A percentile compares a stretch with the other conserved stretches of the same genome.
Conservation (phyloP, 2,797 vertebrate species). For the Miichthys miiuy region DNA sequence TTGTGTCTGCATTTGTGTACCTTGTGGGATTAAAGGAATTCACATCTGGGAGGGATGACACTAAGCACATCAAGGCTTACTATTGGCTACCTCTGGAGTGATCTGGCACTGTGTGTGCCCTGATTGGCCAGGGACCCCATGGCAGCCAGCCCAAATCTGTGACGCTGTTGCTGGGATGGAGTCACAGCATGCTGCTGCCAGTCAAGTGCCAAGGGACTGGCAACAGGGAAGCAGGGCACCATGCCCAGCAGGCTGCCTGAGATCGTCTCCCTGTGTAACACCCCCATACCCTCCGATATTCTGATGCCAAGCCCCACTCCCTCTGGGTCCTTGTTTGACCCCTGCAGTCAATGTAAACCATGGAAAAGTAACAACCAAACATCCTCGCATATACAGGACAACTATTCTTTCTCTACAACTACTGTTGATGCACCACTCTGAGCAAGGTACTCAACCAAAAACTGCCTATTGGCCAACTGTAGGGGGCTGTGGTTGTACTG, state of each 20-base stretch:
- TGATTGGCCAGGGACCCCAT: slow-evolving; percentile 68
- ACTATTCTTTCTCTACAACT: neutral
- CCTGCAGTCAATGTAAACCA: slow-evolving; percentile 32
- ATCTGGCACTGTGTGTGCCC: slow-evolving; percentile 49
- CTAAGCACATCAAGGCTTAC: slow-evolving; percentile 31
- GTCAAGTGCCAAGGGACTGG: slow-evolving; percentile 62
- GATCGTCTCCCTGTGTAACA: slow-evolving; percentile 58
- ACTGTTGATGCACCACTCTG: slow-evolving; percentile 9
- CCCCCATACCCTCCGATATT: slow-evolving; percentile 7
- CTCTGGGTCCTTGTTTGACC: slow-evolving; percentile 41
- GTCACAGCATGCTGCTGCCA: slow-evolving; percentile 68
- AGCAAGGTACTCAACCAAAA: slow-evolving; percentile 15
- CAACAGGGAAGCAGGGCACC: slow-evolving; percentile 57
- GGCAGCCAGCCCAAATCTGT: slow-evolving; percentile 68
- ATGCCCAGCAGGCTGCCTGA: slow-evolving; percentile 63
- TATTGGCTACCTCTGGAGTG: slow-evolving; percentile 70
- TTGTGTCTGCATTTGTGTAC: slow-evolving; percentile 63
- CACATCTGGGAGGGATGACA: slow-evolving; percentile 73
- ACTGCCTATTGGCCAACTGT: slow-evolving; percentile 9
- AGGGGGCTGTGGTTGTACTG: neutral
- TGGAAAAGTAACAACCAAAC: slow-evolving; percentile 26
- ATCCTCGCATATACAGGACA: slow-evolving; percentile 16
- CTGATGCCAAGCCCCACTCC: slow-evolving; percentile 23
- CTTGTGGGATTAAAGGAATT: slow-evolving; percentile 76
- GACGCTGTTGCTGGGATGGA: slow-evolving; percentile 82